Base-by-base conservation (phyloP, 2,797 vertebrate species). In the Sebastes iracundus region DNA sequence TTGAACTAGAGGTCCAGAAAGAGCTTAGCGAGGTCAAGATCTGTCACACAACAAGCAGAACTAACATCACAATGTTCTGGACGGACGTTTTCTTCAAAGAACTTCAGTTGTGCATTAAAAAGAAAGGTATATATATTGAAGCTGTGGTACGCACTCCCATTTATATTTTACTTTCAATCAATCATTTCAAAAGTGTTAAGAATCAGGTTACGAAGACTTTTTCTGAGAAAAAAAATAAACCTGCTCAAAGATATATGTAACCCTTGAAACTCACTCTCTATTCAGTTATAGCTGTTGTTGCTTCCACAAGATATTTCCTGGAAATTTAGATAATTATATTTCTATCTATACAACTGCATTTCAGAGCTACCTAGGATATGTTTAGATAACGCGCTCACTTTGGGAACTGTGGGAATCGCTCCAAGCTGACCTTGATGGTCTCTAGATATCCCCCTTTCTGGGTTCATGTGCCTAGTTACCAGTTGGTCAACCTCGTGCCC, bases 401-500 rank as follows among this genome's bases (percentile, higher is more conserved):
- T 46, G 59, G 80, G 67, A 79, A 82, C 72, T 87, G 88, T 91
- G 89, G 89, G 88, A 89, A 91, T 79, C 10, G 23, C 78, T 93
- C 46, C 61, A 10, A 27, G 65, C 77, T 88, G 89, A 94, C 90
- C 90, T 85, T 82, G 87, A 89, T 91, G 87, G 75, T 91, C 88
- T 86, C 62, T 42, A 87, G 93, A 91, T 90, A 87, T 83, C 91
- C 81, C 74, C 79, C 87, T 89, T 83, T 80, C 92, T 82, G 87
- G 83, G 89, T 93, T 93, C 92, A 93, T 89, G 82, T 79, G 89
- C 91, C 93, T 93, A 88, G 93, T 95, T 93, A 93, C 92, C 91
- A 93, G 91, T 89, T 87, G 90, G 90, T 90, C 87, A 91, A 92
- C 89, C 92, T 80, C 1, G 22, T 75, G 91, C 90, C 92, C 92